Conservation (phyloP, 2,888 invertebrate genomes). For the Aphrophora alni region DNA sequence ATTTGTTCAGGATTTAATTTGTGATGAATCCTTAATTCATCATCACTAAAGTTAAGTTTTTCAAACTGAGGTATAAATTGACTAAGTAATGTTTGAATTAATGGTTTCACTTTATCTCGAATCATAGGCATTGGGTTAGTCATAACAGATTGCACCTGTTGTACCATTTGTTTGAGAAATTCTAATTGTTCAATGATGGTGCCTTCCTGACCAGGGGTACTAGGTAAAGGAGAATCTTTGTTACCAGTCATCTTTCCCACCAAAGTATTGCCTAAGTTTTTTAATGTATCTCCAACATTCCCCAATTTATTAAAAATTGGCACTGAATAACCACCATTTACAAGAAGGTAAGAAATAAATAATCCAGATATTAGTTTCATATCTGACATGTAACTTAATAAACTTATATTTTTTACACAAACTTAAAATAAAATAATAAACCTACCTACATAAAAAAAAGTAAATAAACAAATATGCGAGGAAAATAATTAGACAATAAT, state of each 20-base stretch:
- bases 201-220: neutral
- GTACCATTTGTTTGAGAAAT: conserved; percentile 30
- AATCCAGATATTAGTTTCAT: neutral
- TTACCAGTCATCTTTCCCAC: conserved; percentile 15
- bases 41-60: conserved; percentile 13
- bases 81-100: conserved; percentile 14
- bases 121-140: conserved; percentile 17
- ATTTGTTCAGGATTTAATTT: conserved; percentile 28
- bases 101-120: conserved; percentile 16
- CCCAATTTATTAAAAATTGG: conserved; percentile 16
- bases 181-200: conserved; percentile 17
- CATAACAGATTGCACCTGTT: neutral
- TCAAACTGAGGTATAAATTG: conserved; percentile 28
- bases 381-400: too few species aligned
- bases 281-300: conserved; percentile 2
- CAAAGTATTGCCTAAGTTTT: conserved; percentile 15
- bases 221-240: neutral
- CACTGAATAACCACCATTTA: neutral
- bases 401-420: too few species aligned
- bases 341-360: neutral
- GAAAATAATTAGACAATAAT: too few species aligned
- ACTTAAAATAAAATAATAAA: too few species aligned
- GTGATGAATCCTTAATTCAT: conserved; percentile 3
- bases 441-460: too few species aligned
- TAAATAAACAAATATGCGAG: too few species aligned